Conservation (phyloP, 2,888 invertebrate species). For the Meloe dianella region DNA sequence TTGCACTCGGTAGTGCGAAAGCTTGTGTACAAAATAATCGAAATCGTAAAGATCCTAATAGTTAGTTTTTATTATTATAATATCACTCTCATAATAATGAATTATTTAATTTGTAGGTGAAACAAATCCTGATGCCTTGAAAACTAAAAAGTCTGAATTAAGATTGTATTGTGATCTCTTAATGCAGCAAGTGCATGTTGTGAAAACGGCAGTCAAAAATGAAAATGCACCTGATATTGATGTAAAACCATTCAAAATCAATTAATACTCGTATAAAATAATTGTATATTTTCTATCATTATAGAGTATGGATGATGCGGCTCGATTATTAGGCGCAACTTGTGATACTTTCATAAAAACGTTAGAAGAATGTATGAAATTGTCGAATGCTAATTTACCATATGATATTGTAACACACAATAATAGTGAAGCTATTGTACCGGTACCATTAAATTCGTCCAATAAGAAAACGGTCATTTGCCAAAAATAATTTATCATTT, state of each 20-base stretch:
- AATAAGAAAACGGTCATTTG: slow-evolving; percentile 43
- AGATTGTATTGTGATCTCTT: slow-evolving; percentile 80
- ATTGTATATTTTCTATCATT: slow-evolving; percentile 45
- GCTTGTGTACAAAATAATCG: slow-evolving; percentile 60
- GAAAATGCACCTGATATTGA: slow-evolving; percentile 67
- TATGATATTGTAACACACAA: slow-evolving; percentile 53
- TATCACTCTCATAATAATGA: slow-evolving; percentile 1
- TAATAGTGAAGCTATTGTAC: slow-evolving; percentile 44
- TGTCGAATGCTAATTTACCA: slow-evolving; percentile 60
- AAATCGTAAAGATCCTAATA: slow-evolving; percentile 47
- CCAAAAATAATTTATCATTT: slow-evolving; percentile 15
- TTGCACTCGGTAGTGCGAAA: slow-evolving; percentile 80
- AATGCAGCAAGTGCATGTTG: slow-evolving; percentile 83
- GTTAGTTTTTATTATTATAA: slow-evolving; percentile 35
- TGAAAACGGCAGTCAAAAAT: slow-evolving; percentile 64
- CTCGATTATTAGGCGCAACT: slow-evolving; percentile 75
- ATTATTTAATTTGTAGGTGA: slow-evolving; percentile 56
- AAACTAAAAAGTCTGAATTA: slow-evolving; percentile 78
- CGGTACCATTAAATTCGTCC: slow-evolving; percentile 46
- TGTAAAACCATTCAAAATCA: slow-evolving; percentile 54
- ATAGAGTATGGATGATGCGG: slow-evolving; percentile 75
- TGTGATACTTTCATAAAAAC: slow-evolving; percentile 85
- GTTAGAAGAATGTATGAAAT: slow-evolving; percentile 79
- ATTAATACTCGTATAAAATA: background rate
- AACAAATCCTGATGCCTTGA: slow-evolving; percentile 66